Conservation (phyloP, 2,888 invertebrate species). For the Aelia acuminata region DNA sequence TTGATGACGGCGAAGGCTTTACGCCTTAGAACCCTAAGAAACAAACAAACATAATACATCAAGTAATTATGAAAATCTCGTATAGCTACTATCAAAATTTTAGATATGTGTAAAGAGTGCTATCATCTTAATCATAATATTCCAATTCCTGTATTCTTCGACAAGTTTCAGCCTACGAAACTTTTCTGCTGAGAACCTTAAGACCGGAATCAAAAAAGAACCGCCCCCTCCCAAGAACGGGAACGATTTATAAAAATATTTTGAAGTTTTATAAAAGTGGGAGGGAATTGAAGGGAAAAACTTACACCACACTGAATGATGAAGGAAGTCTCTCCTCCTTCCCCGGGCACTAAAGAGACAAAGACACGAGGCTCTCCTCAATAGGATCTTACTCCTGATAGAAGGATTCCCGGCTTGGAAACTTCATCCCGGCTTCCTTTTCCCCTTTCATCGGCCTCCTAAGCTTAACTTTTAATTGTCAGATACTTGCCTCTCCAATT, state of each 20-base stretch:
- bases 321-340: not conserved
- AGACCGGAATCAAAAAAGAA: not conserved
- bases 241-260: constrained; percentile 13
- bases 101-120: too few relatives aligned
- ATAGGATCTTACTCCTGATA: constrained; percentile 43
- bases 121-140: not conserved
- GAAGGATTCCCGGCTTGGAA: constrained; percentile 22
- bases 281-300: constrained; percentile 38
- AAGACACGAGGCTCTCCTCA: constrained; percentile 1
- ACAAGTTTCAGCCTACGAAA: not conserved
- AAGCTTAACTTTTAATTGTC: constrained; percentile 46
- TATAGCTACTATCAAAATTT: too few relatives aligned
- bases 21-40: too few relatives aligned
- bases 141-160: not conserved
- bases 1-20: too few relatives aligned
- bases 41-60: too few relatives aligned
- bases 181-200: not conserved
- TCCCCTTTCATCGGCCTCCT: not conserved
- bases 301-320: not conserved
- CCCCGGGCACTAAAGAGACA: constrained; percentile 37
- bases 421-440: constrained; percentile 37
- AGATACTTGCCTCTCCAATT: constrained; percentile 40
- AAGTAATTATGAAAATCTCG: too few relatives aligned
- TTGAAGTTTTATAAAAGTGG: not conserved
- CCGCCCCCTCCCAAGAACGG: not conserved